Evolutionary conservation across 2,888 invertebrate genomes (phyloP).

Genomic region (Cephonodes hylas): DNA sequence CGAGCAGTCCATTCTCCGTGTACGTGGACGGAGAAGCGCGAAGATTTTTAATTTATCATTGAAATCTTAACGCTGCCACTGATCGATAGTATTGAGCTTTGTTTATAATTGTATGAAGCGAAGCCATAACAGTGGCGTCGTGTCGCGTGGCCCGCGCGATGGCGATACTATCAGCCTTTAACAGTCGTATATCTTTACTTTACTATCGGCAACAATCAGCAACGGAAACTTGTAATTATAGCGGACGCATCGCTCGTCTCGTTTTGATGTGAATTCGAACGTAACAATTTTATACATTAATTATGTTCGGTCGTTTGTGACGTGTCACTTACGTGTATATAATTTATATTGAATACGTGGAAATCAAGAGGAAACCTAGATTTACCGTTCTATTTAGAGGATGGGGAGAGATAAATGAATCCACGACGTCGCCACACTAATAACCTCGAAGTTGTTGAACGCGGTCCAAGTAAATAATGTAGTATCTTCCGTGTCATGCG

Average conservation of each 20-base stretch:
- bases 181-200: conserved; percentile 51
- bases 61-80: background rate
- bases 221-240: conserved; percentile 60
- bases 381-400: conserved; percentile 23
- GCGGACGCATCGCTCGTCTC: conserved; percentile 29
- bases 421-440: conserved; percentile 53
- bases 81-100: conserved; percentile 50
- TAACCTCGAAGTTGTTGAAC: conserved; percentile 67
- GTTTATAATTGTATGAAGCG: conserved; percentile 57
- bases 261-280: conserved; percentile 46
- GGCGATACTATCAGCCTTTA: conserved; percentile 53
- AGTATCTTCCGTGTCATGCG: conserved; percentile 61
- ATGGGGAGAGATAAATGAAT: conserved; percentile 47
- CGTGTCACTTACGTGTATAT: background rate
- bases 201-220: conserved; percentile 40
- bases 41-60: background rate
- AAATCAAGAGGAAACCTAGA: conserved; percentile 35
- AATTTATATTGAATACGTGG: background rate
- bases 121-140: conserved; percentile 63
- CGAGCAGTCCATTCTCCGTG: background rate
- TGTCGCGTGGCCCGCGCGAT: conserved; percentile 43
- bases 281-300: conserved; percentile 26
- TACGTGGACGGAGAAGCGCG: background rate
- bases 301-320: conserved; percentile 17
- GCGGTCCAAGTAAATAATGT: conserved; percentile 63